Base-by-base conservation (phyloP, 2,113 vertebrate genomes). In the Petaurus breviceps region DNA sequence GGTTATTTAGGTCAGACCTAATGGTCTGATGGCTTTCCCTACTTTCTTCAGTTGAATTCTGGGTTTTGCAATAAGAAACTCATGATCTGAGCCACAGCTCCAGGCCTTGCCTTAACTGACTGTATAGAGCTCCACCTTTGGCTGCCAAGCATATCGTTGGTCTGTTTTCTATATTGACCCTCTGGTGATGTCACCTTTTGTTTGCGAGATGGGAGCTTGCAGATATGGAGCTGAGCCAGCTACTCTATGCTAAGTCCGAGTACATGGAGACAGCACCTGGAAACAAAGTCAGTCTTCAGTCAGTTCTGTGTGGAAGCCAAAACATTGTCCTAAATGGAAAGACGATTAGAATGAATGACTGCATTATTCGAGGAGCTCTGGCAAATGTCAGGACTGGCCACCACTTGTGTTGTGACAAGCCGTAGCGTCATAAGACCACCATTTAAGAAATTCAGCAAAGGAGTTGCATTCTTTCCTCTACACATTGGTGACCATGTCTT, bases 261-360 rank as follows among this genome's bases (percentile, higher is more conserved):
- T 99, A 99, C 95, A 99, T 99, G 93, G 99, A 99, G 98, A 99
- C 99, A 99, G 99, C 99, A 0, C 99, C 99, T 51, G 99, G 99
- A 8, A 99, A 99, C 97, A 99, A 99, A 98, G 99, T 99, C 91
- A 99, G 99, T 99, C 98, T 99, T 28, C 99, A 99, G 97, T 99
- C 99, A 0, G 99, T 99, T 93, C 98, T 99, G 51, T 99, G 99
- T 77, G 99, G 99, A 77, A 99, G 99, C 98, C 99, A 99, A 98
- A 99, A 99, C 97, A 99, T 99, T 90, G 99, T 99, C 25, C 99
- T 99, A 16, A 99, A 99, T 95, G 99, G 99, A 93, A 99, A 99
- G 99, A 99, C 99, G 0, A 99, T 99, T 89, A 99, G 99, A 5
- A 99, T 99, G 99, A 99, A 99, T 0, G 99, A 99, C 99, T 99